Percentiles rank a stretch among this genome's conserved stretches.
phyloP scores from a whole-genome alignment of 2,888 invertebrate genomes.

The Rhorus exstirpatorius region DNA sequence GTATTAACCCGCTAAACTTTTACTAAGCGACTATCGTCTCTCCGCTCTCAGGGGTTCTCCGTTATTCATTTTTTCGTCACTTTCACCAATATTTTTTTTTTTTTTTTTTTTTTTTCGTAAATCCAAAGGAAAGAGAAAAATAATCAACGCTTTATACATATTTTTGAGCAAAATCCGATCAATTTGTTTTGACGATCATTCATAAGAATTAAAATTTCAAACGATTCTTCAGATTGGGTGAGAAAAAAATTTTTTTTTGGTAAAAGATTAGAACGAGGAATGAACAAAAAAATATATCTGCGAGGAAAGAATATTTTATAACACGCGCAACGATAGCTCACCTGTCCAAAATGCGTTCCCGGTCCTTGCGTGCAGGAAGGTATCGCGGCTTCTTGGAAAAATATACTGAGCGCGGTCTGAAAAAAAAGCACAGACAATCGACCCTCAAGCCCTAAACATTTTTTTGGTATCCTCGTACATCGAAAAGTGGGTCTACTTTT shows the following conservation, averaged over 20 bases:
- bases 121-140: constrained; percentile 5
- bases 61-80: constrained; percentile 11
- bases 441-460: no score
- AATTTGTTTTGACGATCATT: no score
- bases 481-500: no score
- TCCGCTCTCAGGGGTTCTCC: constrained; percentile 79
- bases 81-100: not conserved
- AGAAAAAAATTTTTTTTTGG: no score
- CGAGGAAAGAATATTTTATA: no score
- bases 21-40: constrained; percentile 70
- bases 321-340: no score
- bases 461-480: no score
- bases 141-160: not conserved
- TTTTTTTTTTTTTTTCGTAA: not conserved
- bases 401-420: constrained; percentile 97
- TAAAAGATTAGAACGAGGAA: no score
- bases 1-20: constrained; percentile 76
- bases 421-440: constrained; percentile 81
- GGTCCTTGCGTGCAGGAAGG: constrained; percentile 92
- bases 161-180: no score
- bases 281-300: not conserved
- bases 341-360: constrained; percentile 94
- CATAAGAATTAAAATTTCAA: no score
- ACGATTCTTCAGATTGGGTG: no score
- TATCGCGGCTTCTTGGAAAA: constrained; percentile 97